Percentiles rank a stretch among this genome's conserved stretches.
Conservation (phyloP, 2,888 invertebrate species). For the Trichopria drosophilae region DNA sequence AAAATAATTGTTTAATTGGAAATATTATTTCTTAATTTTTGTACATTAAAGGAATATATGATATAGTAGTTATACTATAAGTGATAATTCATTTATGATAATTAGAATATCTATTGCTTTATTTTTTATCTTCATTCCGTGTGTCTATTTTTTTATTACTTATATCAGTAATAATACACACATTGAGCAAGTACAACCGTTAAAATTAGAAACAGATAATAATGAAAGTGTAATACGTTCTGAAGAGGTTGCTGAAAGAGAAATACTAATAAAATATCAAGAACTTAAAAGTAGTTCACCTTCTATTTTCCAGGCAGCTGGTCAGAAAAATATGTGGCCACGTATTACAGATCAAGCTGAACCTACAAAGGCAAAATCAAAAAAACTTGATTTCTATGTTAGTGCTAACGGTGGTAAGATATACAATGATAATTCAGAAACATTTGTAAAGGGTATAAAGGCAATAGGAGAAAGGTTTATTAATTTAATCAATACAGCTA, state of each 20-base stretch:
- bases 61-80: constrained; percentile 24
- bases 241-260: constrained; percentile 22
- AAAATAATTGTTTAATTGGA: constrained; percentile 23
- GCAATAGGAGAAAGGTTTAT: constrained; percentile 17
- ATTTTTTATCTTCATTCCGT: constrained; percentile 24
- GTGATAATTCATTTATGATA: constrained; percentile 23
- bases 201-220: constrained; percentile 22
- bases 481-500: constrained; percentile 13
- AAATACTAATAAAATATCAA: constrained; percentile 25
- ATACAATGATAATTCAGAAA: constrained; percentile 26
- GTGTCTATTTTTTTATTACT: constrained; percentile 25
- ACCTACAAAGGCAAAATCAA: constrained; percentile 23
- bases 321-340: constrained; percentile 25
- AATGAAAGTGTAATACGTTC: constrained; percentile 22
- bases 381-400: constrained; percentile 26
- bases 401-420: constrained; percentile 23
- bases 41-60: constrained; percentile 24
- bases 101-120: constrained; percentile 24
- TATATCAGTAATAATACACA: constrained; percentile 22
- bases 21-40: constrained; percentile 20
- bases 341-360: constrained; percentile 23
- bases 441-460: constrained; percentile 26
- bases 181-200: constrained; percentile 22
- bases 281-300: constrained; percentile 23
- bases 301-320: constrained; percentile 22